These are phyloP conservation scores for Dipodomys merriami DNA, from an alignment of 2,113 vertebrate genomes.

Conservation along the genomic window DNA sequence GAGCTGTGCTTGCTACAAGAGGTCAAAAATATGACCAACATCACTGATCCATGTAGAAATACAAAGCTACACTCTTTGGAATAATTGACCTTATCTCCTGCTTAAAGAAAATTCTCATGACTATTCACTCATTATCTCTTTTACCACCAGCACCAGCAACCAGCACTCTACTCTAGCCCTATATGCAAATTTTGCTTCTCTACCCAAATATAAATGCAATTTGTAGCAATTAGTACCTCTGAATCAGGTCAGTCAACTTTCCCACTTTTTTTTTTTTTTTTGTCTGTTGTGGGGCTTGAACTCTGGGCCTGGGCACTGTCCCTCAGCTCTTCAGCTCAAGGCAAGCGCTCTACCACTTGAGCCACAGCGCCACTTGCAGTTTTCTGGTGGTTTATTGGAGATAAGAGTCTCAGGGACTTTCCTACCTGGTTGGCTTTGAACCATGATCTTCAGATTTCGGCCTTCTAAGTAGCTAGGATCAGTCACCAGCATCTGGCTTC, in stretches of 20 bases:
- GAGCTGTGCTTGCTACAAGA: conserved; percentile 20
- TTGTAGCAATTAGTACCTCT: conserved; percentile 48
- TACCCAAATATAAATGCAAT: background rate
- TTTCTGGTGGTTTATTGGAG: too few species aligned
- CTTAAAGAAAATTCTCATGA: conserved; percentile 12
- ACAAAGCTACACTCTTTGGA: conserved; percentile 24
- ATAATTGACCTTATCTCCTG: background rate
- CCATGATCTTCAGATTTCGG: too few species aligned
- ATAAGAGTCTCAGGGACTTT: too few species aligned
- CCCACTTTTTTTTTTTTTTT: too few species aligned
- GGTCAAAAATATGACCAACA: conserved; percentile 41
- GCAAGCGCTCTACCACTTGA: too few species aligned
- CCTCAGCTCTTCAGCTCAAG: too few species aligned
- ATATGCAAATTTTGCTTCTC: background rate
- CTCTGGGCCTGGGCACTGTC: too few species aligned
- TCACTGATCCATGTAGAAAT: conserved; percentile 29
- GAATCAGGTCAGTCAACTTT: conserved; percentile 46
- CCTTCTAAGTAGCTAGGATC: too few species aligned
- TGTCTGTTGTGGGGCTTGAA: too few species aligned
- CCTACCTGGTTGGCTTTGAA: too few species aligned
- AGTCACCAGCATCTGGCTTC: too few species aligned
- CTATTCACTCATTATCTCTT: background rate
- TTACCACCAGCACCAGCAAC: background rate
- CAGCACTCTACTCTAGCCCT: background rate
- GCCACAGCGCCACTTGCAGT: too few species aligned